Conservation (phyloP, 2,113 vertebrate genomes). For the Cryptotis parvus region DNA sequence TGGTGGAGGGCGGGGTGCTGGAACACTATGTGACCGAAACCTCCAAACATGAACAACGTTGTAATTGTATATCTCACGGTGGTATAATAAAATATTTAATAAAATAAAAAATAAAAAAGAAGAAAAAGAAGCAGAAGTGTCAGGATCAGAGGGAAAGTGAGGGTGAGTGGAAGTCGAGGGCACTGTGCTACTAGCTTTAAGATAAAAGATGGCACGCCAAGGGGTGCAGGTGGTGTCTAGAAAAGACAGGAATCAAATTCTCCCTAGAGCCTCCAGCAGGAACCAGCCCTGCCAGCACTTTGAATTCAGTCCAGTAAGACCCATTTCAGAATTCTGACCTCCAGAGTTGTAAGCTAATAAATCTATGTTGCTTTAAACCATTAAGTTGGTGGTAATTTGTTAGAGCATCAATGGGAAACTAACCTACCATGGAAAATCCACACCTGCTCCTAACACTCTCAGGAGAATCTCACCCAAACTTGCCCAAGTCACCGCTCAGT, state of each 20-base stretch:
- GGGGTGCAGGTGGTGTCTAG: slow-evolving; percentile 13
- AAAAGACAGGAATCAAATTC: slow-evolving; percentile 23
- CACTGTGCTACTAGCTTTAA: slow-evolving; percentile 28
- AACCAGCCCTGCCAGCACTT: background rate
- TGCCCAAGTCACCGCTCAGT: background rate
- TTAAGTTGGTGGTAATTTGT: background rate
- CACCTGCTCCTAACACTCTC: background rate
- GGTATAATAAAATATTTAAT: too few species aligned
- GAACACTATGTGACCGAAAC: too few species aligned
- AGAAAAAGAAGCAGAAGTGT: background rate
- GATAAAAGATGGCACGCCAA: background rate
- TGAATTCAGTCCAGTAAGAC: background rate
- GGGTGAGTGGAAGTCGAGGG: slow-evolving; percentile 18
- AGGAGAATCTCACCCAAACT: background rate
- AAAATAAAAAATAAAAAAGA: too few species aligned
- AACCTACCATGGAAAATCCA: background rate
- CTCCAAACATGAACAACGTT: too few species aligned
- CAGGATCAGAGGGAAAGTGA: background rate
- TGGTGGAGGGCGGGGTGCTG: too few species aligned
- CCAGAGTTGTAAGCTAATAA: background rate
- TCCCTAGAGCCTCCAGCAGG: slow-evolving; percentile 1
- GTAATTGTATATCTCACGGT: too few species aligned
- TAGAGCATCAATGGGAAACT: background rate
- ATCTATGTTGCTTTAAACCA: background rate
- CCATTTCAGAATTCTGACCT: background rate